phyloP scores from a whole-genome alignment of 2,797 vertebrate species.

The Acipenser oxyrinchus region DNA sequence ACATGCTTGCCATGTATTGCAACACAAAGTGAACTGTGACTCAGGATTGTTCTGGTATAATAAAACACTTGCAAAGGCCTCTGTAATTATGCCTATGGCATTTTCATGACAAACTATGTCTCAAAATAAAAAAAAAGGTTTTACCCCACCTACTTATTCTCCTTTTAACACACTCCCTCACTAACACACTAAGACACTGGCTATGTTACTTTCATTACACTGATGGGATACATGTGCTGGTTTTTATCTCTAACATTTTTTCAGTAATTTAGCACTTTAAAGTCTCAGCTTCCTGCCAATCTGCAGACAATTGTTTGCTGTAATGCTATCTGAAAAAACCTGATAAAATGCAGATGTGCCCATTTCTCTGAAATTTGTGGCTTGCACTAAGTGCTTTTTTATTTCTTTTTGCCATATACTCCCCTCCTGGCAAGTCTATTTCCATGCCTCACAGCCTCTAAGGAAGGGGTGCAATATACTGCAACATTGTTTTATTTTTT shows the following conservation, averaged over 20 bases:
- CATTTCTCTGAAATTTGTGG: conserved; percentile 91
- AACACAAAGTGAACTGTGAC: conserved; percentile 33
- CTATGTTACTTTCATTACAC: conserved; percentile 72
- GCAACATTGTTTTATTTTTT: too few species aligned
- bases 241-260: conserved; percentile 81
- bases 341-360: conserved; percentile 98
- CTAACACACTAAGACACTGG: conserved; percentile 54
- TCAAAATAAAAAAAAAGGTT: conserved; percentile 3
- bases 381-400: conserved; percentile 44
- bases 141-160: conserved; percentile 31
- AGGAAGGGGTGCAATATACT: too few species aligned
- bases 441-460: too few species aligned
- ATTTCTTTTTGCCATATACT: conserved; percentile 8
- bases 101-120: not conserved
- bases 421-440: not conserved
- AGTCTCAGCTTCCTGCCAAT: conserved; percentile 83
- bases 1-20: not conserved
- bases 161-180: conserved; percentile 44
- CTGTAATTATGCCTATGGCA: conserved; percentile 1
- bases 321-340: conserved; percentile 89
- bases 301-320: conserved; percentile 94
- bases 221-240: conserved; percentile 73
- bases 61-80: not conserved
- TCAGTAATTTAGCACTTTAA: conserved; percentile 90
- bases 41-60: conserved; percentile 26